phyloP scores from a whole-genome alignment of 2,797 vertebrate genomes.

The Alosa sapidissima region DNA sequence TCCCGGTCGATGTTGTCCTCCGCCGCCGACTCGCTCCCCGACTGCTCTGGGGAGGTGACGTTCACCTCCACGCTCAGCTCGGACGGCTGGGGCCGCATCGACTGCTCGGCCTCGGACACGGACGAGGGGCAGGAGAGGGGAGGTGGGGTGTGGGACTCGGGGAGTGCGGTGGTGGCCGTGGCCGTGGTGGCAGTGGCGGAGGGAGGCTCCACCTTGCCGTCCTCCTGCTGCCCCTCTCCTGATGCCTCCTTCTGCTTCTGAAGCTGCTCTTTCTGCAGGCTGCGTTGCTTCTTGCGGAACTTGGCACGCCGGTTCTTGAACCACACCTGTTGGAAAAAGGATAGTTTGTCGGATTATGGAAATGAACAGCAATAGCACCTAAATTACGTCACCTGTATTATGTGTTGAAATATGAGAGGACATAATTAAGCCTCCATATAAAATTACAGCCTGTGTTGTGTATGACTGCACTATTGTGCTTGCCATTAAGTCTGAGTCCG shows the following conservation, averaged over 20 bases:
- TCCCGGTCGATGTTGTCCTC: conserved; percentile 90
- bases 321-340: conserved; percentile 83
- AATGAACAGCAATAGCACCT: background rate
- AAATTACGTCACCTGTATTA: background rate
- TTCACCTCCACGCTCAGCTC: conserved; percentile 87
- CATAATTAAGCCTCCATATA: background rate
- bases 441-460: background rate
- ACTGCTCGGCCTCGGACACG: conserved; percentile 68
- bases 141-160: conserved; percentile 74
- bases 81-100: conserved; percentile 66
- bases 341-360: background rate
- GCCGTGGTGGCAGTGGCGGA: background rate
- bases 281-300: conserved; percentile 98
- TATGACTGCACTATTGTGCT: background rate
- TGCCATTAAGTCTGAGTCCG: background rate
- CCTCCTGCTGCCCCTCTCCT: conserved; percentile 70
- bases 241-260: conserved; percentile 92
- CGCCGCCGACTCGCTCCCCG: conserved; percentile 86
- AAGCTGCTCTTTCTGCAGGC: conserved; percentile 97
- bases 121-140: conserved; percentile 72
- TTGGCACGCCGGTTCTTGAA: conserved; percentile 98
- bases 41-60: conserved; percentile 91
- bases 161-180: conserved; percentile 16
- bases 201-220: conserved; percentile 75
- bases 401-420: background rate